phyloP scores from a whole-genome alignment of 2,113 vertebrate genomes.

The Pampusana beccarii region DNA sequence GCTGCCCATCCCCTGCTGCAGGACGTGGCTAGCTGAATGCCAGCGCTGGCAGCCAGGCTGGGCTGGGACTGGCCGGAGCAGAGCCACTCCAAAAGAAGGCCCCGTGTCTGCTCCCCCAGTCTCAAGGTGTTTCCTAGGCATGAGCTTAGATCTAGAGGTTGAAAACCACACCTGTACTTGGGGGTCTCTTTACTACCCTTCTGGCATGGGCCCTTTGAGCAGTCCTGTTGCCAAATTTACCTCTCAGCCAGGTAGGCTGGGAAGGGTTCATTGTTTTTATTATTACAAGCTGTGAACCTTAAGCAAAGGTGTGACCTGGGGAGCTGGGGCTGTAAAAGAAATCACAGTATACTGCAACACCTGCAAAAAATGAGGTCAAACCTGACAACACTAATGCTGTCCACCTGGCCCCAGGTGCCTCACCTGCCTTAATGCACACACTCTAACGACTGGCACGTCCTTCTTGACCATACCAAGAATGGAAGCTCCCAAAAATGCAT shows the following conservation, averaged over 20 bases:
- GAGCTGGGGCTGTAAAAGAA: neutral
- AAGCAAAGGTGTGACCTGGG: neutral
- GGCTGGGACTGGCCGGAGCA: neutral
- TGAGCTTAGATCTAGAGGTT: neutral
- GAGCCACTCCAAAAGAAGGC: neutral
- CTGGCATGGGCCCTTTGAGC: neutral
- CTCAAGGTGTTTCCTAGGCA: neutral
- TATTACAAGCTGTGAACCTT: neutral
- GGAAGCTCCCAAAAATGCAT: neutral
- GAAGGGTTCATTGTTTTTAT: neutral
- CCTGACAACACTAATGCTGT: neutral
- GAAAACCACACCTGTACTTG: neutral
- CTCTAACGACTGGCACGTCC: neutral
- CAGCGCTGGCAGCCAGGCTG: neutral
- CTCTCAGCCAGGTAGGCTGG: neutral
- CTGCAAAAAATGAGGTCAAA: accelerated
- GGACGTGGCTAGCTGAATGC: neutral
- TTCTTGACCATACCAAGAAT: neutral
- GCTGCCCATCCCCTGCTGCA: neutral
- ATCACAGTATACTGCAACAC: neutral
- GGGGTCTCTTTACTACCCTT: neutral
- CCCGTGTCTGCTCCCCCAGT: accelerated
- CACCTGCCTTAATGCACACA: neutral
- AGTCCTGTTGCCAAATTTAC: neutral
- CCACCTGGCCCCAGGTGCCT: neutral